A percentile compares a stretch with the other conserved stretches of the same genome.
Evolutionary conservation across 2,888 invertebrate species (phyloP).

Genomic region (Tiliacea aurago): DNA sequence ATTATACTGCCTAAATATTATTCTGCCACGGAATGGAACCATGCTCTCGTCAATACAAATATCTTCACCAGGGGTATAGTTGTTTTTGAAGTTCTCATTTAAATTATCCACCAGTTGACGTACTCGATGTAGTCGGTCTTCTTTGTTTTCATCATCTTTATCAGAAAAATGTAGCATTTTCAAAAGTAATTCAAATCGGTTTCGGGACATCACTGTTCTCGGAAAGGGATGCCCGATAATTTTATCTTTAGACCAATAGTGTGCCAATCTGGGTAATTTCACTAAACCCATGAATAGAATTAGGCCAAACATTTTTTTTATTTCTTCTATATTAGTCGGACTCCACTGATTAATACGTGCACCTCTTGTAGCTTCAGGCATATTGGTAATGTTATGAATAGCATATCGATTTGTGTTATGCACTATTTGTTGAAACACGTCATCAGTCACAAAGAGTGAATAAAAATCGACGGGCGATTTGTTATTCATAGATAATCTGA

Average conservation of each 20-base stretch:
- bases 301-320: conserved; percentile 66
- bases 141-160: conserved; percentile 19
- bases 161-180: conserved; percentile 16
- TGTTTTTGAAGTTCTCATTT: conserved; percentile 63
- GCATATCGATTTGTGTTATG: conserved; percentile 21
- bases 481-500: conserved; percentile 34
- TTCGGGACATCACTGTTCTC: conserved; percentile 26
- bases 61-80: conserved; percentile 24
- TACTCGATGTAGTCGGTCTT: conserved; percentile 21
- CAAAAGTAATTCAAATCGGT: conserved; percentile 3
- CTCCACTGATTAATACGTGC: conserved; percentile 56
- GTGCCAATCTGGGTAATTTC: conserved; percentile 51
- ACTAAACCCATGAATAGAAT: conserved; percentile 51
- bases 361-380: conserved; percentile 33
- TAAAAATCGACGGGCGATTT: conserved; percentile 21
- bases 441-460: conserved; percentile 48
- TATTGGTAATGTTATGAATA: conserved; percentile 37
- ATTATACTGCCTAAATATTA: conserved; percentile 17
- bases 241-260: conserved; percentile 20
- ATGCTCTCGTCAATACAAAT: conserved; percentile 11
- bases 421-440: conserved; percentile 25
- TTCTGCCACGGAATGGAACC: conserved; percentile 23
- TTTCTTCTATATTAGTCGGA: conserved; percentile 61
- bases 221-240: conserved; percentile 48
- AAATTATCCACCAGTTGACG: conserved; percentile 44